Evolutionary conservation across 2,888 invertebrate genomes (phyloP), one percentile per base, ranked within the genome.

Genomic region (Sepiola atlantica): DNA sequence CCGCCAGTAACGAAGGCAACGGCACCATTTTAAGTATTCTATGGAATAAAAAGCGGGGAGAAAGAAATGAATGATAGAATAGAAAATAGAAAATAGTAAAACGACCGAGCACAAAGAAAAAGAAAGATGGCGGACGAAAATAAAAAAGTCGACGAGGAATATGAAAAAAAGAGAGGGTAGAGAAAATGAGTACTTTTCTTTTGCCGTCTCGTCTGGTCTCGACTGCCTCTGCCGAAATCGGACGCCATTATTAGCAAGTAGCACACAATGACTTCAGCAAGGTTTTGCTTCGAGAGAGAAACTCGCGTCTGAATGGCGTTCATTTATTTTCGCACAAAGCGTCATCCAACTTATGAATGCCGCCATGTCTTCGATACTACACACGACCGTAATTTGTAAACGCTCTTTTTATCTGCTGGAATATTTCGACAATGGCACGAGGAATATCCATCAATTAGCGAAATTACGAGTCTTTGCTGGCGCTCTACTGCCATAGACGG

Each of bases 221-320:
- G 92, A 54, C 92, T 45, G 92, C 54, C 92, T 92, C 92, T 45
- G 24, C 45, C 35, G 92, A 92, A 92, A 92, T 92, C 92, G 92
- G 92, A 21, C 54, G 92, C 92, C 92, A 92, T 92, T 92, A 92
- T 92, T 92, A 92, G 35, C 45, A 92, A 45, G 45, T 92, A 92
- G 18, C 92, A 92, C 28, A 92, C 92, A 92, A 92, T 92, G 45
- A 92, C 92, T 92, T 92, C 20, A 24, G 32, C 35, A 24, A 35
- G 92, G 92, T 92, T 92, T 92, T 92, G 92, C 92, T 92, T 92
- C 92, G 92, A 92, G 92, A 92, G 92, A 92, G 92, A 92, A 92
- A 92, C 92, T 92, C 92, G 35, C 24, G 28, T 35, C 54, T 92
- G 45, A 92, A 92, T 92, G 92, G 92, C 92, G 32, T 54, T 92